A percentile compares a stretch with the other conserved stretches of the same genome.
phyloP scores from a whole-genome alignment of 2,113 vertebrate species.

The Bothrops jararaca region DNA sequence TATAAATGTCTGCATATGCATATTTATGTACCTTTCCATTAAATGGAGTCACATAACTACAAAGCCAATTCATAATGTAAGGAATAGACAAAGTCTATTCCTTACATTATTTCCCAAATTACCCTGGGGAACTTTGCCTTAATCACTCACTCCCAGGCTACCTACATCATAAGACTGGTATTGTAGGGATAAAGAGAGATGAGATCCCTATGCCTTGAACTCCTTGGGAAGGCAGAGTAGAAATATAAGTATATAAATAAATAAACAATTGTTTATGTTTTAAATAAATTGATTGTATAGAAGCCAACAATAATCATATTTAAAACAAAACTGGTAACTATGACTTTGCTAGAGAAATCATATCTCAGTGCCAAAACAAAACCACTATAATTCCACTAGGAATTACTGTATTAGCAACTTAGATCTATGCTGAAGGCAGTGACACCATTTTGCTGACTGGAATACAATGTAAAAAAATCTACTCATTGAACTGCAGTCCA shows the following conservation, averaged over 20 bases:
- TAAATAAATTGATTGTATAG: neutral
- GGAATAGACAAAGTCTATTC: neutral
- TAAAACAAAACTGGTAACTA: neutral
- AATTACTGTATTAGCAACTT: constrained; percentile 34
- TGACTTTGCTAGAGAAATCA: neutral
- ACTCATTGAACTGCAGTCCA: neutral
- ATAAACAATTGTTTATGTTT: neutral
- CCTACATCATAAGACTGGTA: neutral
- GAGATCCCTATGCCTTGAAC: neutral
- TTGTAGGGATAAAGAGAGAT: neutral
- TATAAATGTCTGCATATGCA: neutral
- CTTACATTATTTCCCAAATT: neutral
- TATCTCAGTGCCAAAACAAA: neutral
- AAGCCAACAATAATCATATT: neutral
- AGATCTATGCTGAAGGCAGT: constrained; percentile 8
- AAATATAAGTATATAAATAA: neutral
- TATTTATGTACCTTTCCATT: neutral
- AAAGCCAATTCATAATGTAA: neutral
- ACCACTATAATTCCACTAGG: neutral
- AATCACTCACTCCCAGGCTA: neutral
- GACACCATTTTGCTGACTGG: neutral
- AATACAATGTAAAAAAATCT: neutral
- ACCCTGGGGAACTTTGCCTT: neutral
- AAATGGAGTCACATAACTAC: neutral
- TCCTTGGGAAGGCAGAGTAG: neutral